A percentile compares a stretch with the other conserved stretches of the same genome.
phyloP scores from a whole-genome alignment of 1,140 invertebrate species.

The Hylaeus anthracinus region DNA sequence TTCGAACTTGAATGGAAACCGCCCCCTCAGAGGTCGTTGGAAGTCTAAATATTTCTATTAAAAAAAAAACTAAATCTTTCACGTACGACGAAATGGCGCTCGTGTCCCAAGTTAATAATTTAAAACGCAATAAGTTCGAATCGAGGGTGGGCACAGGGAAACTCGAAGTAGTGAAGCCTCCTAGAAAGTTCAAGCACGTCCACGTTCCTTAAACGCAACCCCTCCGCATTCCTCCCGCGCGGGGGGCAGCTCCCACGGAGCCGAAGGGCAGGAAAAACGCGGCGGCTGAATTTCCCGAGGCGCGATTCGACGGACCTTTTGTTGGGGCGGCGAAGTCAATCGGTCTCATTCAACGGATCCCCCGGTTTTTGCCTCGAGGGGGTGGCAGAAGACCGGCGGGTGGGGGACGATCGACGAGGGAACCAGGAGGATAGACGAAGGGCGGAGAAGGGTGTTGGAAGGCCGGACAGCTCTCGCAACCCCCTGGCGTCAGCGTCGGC shows the following conservation, averaged over 20 bases:
- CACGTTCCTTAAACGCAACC: background rate
- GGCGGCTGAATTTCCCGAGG: slow-evolving; percentile 55
- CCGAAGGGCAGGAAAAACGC: slow-evolving; percentile 51
- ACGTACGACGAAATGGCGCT: too few species aligned
- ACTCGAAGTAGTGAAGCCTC: background rate
- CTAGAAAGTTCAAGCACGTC: background rate
- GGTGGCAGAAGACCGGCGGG: background rate
- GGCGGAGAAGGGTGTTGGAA: slow-evolving; percentile 19
- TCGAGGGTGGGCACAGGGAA: background rate
- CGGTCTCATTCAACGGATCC: slow-evolving; percentile 66
- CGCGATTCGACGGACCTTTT: slow-evolving; percentile 64
- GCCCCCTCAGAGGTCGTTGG: too few species aligned
- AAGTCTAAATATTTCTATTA: too few species aligned
- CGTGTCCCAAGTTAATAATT: too few species aligned
- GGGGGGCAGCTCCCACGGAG: background rate
- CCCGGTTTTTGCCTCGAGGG: slow-evolving; percentile 57
- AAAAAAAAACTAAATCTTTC: too few species aligned
- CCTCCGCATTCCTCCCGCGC: background rate
- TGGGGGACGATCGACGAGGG: slow-evolving; percentile 10
- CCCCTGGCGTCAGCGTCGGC: slow-evolving; percentile 42
- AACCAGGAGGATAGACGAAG: background rate
- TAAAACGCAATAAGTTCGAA: background rate
- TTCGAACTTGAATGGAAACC: too few species aligned
- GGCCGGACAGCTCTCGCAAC: slow-evolving; percentile 38
- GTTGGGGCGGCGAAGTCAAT: slow-evolving; percentile 65